Conservation (phyloP, 2,797 vertebrate genomes). For the Hoplostethus atlanticus region DNA sequence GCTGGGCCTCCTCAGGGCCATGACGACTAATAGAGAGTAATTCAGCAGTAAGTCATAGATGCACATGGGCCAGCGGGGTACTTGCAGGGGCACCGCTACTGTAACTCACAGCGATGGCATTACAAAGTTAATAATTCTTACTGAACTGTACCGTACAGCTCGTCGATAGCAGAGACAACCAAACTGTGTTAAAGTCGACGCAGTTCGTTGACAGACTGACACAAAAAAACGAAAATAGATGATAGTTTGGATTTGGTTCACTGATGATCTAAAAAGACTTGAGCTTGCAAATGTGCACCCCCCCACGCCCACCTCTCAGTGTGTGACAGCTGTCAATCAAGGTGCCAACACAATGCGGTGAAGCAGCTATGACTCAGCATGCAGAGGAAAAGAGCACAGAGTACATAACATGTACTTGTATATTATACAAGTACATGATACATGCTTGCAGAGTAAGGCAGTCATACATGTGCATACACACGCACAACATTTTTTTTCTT, state of each 20-base stretch:
- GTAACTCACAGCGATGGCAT: neutral
- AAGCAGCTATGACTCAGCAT: no score
- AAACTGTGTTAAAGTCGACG: neutral
- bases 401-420: no score
- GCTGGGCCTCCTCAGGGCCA: constrained; percentile 43
- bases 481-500: no score
- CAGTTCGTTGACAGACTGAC: neutral
- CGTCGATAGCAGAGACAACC: neutral
- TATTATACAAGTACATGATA: no score
- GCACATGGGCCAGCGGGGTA: neutral
- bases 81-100: constrained; percentile 10
- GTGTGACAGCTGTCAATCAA: constrained; percentile 12
- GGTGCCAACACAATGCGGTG: no score
- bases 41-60: constrained; percentile 28
- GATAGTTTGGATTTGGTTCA: neutral
- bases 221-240: neutral
- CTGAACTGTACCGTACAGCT: neutral
- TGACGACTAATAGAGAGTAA: constrained; percentile 50
- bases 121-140: neutral
- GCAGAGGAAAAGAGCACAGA: no score
- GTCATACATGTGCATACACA: no score
- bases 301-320: no score
- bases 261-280: neutral
- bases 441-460: no score
- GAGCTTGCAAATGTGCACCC: no score